phyloP scores from a whole-genome alignment of 2,797 vertebrate genomes.

The Sebastes miniatus region DNA sequence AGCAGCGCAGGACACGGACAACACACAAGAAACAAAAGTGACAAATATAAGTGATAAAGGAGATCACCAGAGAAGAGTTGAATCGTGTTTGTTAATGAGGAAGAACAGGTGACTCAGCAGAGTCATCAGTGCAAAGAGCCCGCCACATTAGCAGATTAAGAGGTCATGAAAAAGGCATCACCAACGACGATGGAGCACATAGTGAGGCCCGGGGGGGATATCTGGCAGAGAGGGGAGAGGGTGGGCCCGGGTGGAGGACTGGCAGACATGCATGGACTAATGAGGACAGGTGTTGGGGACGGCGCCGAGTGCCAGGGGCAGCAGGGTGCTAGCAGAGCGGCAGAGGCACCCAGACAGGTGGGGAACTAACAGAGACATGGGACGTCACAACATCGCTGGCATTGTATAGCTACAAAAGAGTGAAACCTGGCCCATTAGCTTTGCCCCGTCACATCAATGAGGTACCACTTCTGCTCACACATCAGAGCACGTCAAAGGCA shows the following conservation, averaged over 20 bases:
- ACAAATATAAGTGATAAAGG: not conserved
- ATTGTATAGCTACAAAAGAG: not conserved
- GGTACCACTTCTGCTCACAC: not conserved
- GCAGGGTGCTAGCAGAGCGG: not conserved
- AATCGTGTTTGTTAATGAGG: conserved; percentile 11
- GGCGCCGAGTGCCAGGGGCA: not conserved
- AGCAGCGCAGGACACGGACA: not conserved
- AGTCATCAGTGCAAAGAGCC: conserved; percentile 32
- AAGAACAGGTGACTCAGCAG: not conserved
- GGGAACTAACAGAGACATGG: conserved; percentile 9
- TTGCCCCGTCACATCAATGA: not conserved
- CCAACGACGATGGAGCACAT: conserved; percentile 21
- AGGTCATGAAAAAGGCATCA: conserved; percentile 34
- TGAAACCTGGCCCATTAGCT: not conserved
- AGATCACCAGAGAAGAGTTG: not conserved
- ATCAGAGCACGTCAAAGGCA: not conserved
- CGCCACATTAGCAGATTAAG: conserved; percentile 27
- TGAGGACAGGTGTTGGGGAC: conserved; percentile 33
- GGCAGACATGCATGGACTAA: conserved; percentile 44
- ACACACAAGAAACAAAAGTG: not conserved
- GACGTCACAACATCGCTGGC: not conserved
- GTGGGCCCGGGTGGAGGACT: not conserved
- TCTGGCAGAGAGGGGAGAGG: conserved; percentile 8
- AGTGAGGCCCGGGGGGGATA: not conserved
- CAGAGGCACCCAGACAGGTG: conserved; percentile 3